Evolutionary conservation across 2,888 invertebrate genomes (phyloP), one percentile per base, ranked within the genome.

Genomic region (Aspidapion aeneum): DNA sequence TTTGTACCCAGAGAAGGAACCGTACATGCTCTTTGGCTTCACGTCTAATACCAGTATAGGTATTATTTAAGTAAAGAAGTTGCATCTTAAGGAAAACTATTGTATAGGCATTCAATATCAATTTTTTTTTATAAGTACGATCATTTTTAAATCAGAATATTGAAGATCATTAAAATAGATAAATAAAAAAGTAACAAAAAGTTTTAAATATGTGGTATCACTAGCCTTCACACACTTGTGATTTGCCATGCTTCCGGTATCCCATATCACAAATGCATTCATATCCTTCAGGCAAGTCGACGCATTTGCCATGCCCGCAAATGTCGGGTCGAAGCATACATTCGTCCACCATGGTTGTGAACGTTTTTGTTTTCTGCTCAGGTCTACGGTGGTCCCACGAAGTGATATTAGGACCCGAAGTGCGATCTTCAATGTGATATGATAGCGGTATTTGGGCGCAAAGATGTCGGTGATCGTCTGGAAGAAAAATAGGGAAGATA

Each of bases 221-320:
- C 74, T 74, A 70, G 75, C 84, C 85, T 82, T 83, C 83, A 79
- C 85, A 85, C 73, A 79, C 80, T 73, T 82, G 80, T 68, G 79
- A 78, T 67, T 78, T 75, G 69, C 78, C 79, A 12, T 35, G 35
- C 76, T 75, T 79, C 67, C 76, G 74, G 66, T 83, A 92, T 57
- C 94, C 94, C 16, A 86, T 83, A 79, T 87, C 86, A 75, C 94
- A 94, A 64, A 88, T 84, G 76, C 94, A 94, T 67, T 88, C 86
- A 77, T 92, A 92, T 75, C 91, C 93, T 57, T 88, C 86, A 54
- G 84, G 83, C 58, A 88, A 89, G 73, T 92, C 91, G 52, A 89
- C 82, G 73, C 93, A 93, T 70, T 84, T 83, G 0, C 91, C 90
- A 1, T 89, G 85, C 0, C 88, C 89, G 73, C 93, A 91, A 74